Percentiles rank a stretch among this genome's conserved stretches.
phyloP scores from a whole-genome alignment of 2,888 invertebrate species.

The Pterostichus madidus region DNA sequence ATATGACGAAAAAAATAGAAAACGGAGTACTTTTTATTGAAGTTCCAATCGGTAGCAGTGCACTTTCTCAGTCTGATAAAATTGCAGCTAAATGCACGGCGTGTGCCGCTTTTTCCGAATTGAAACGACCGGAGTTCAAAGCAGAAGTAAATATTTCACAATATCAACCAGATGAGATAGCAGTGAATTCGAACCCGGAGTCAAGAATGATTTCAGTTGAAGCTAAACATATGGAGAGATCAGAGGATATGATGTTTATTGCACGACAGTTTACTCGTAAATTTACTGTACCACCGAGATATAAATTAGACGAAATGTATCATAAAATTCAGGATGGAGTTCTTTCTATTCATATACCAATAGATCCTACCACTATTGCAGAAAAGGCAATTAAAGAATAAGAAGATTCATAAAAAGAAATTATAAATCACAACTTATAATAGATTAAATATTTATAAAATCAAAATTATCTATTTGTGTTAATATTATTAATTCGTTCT shows the following conservation, averaged over 20 bases:
- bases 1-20: constrained; percentile 1
- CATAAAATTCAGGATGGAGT: neutral
- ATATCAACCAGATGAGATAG: neutral
- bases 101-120: too few relatives aligned
- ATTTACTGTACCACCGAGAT: constrained; percentile 14
- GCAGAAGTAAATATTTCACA: neutral
- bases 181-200: neutral
- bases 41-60: neutral
- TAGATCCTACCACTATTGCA: neutral
- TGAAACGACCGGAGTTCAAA: neutral
- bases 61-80: too few relatives aligned
- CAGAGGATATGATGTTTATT: neutral
- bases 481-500: too few relatives aligned
- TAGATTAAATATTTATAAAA: too few relatives aligned
- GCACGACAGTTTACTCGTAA: constrained; percentile 41
- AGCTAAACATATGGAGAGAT: constrained; percentile 4
- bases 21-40: neutral
- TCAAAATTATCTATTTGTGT: too few relatives aligned
- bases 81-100: too few relatives aligned
- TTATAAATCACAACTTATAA: too few relatives aligned
- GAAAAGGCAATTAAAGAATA: too few relatives aligned
- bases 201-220: neutral
- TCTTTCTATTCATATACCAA: constrained; percentile 17
- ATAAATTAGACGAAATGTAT: constrained; percentile 27
- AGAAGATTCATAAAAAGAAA: too few relatives aligned